A percentile compares a stretch with the other conserved stretches of the same genome.
phyloP scores from a whole-genome alignment of 2,888 invertebrate genomes.

The Nesidiocoris tenuis region DNA sequence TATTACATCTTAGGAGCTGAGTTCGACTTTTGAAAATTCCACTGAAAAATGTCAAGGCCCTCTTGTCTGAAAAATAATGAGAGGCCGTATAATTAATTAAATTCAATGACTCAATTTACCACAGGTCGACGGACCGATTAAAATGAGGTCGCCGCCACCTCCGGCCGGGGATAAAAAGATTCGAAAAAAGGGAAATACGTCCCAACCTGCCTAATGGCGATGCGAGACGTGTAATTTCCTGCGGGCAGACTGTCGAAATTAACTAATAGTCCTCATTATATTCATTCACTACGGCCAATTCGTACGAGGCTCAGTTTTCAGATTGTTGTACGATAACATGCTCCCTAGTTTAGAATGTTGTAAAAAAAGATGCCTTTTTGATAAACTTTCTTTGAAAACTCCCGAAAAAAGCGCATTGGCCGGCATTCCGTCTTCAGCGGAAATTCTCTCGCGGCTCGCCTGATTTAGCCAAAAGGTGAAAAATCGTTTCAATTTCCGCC shows the following conservation, averaged over 20 bases:
- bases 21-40: too few species aligned
- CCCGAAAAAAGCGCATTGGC: too few species aligned
- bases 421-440: neutral
- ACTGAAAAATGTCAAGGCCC: neutral
- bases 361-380: too few species aligned
- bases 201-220: neutral
- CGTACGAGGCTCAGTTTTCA: too few species aligned
- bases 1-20: too few species aligned
- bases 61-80: neutral
- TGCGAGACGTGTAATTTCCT: neutral
- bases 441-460: too few species aligned
- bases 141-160: neutral
- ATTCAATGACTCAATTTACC: slow-evolving; percentile 7
- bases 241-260: neutral
- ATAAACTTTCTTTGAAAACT: too few species aligned
- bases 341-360: neutral
- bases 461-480: too few species aligned
- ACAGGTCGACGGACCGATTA: neutral
- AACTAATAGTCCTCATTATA: neutral
- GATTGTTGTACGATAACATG: neutral
- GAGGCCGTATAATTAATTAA: neutral
- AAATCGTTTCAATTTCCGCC: too few species aligned
- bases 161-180: neutral
- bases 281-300: too few species aligned
- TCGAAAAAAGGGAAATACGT: neutral